Percentiles rank a stretch among this genome's conserved stretches.
Conservation (phyloP, 2,888 invertebrate genomes). For the Eupithecia tripunctaria region DNA sequence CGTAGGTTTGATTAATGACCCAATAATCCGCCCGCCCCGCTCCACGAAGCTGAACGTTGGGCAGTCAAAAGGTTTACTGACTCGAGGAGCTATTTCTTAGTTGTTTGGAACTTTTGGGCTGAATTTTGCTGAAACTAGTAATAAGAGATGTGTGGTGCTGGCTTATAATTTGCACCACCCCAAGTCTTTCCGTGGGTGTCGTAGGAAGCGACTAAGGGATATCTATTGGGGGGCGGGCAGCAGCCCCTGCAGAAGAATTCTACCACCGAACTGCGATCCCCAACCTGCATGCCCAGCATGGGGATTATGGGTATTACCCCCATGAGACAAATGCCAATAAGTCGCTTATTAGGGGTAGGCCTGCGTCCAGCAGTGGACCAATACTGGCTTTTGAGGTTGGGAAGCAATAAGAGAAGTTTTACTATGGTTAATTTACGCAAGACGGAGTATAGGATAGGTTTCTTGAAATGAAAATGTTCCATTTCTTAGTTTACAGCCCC, state of each 20-base stretch:
- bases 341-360: no score
- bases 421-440: background rate
- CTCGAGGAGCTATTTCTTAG: slow-evolving; percentile 60
- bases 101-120: slow-evolving; percentile 28
- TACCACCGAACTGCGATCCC: no score
- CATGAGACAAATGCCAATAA: no score
- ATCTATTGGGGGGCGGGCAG: no score
- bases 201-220: no score
- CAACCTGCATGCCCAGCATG: no score
- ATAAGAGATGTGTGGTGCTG: background rate
- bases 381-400: no score
- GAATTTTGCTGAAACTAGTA: slow-evolving; percentile 4
- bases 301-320: no score
- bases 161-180: no score
- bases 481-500: background rate
- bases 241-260: no score
- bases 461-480: background rate
- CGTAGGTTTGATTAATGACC: slow-evolving; percentile 79
- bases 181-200: no score
- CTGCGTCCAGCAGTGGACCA: no score
- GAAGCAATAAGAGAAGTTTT: background rate
- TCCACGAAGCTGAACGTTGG: slow-evolving; percentile 84
- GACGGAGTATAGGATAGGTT: background rate
- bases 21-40: slow-evolving; percentile 79
- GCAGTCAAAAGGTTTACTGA: slow-evolving; percentile 84